These are phyloP conservation scores for Saccostrea cuccullata DNA, from an alignment of 1,140 invertebrate genomes.

Conservation along the genomic window DNA sequence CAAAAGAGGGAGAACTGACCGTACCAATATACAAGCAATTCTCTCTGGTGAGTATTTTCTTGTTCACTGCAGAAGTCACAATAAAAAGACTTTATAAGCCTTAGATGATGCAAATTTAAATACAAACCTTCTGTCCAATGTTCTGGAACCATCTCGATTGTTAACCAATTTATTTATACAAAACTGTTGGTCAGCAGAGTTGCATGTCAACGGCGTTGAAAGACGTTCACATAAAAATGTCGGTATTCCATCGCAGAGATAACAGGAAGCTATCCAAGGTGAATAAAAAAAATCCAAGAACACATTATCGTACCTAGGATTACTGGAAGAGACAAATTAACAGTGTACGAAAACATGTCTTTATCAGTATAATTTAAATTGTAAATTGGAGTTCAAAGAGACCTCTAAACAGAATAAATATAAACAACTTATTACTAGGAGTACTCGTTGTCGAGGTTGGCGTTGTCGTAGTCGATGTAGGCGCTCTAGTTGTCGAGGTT, in stretches of 20 bases:
- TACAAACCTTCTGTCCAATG: background rate
- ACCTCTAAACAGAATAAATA: no score
- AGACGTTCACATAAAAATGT: background rate
- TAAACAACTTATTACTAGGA: background rate
- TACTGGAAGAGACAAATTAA: no score
- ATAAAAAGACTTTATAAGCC: no score
- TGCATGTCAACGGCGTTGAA: background rate
- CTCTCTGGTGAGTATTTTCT: no score
- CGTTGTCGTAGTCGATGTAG: background rate
- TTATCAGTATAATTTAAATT: no score
- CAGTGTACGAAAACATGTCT: no score
- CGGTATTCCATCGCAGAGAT: background rate
- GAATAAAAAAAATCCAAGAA: background rate
- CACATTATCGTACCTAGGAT: no score
- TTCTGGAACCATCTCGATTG: conserved; percentile 6
- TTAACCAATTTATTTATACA: background rate
- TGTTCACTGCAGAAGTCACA: no score
- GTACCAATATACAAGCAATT: no score
- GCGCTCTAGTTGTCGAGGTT: background rate
- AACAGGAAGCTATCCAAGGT: background rate
- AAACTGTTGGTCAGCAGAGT: background rate
- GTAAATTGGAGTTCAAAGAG: no score
- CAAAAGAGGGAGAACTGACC: no score
- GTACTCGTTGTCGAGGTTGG: background rate
- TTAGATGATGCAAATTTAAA: no score